A percentile compares a stretch with the other conserved stretches of the same genome.
Evolutionary conservation across 2,888 invertebrate genomes (phyloP).

Genomic region (Tenthredo scrophulariae): DNA sequence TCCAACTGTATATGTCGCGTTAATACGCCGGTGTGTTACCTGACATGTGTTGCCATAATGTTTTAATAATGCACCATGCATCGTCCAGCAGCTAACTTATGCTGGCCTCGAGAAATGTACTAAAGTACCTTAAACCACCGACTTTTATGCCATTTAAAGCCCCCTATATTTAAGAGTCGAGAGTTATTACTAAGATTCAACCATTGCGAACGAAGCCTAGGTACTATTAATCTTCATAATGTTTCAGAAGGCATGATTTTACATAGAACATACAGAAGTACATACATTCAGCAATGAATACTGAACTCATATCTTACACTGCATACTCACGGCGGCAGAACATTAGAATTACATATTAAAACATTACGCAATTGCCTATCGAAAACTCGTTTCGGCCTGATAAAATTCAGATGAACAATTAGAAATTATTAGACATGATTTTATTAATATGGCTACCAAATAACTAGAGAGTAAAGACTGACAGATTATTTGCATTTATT

Average conservation of each 20-base stretch:
- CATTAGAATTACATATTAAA: not conserved
- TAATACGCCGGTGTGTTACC: slow-evolving; percentile 1
- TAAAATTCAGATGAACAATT: not conserved
- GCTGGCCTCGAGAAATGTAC: slow-evolving; percentile 16
- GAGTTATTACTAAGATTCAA: slow-evolving; percentile 1
- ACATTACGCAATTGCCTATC: not conserved
- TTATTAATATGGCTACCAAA: slow-evolving; percentile 37
- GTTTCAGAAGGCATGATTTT: not conserved
- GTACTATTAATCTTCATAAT: slow-evolving; percentile 7
- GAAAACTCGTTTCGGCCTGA: not conserved
- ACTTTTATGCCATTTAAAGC: slow-evolving; percentile 25
- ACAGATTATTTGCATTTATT: slow-evolving; percentile 41
- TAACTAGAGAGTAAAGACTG: slow-evolving; percentile 51
- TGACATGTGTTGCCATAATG: slow-evolving; percentile 41
- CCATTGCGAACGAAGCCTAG: not conserved
- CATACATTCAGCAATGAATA: not conserved
- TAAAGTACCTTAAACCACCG: slow-evolving; percentile 42
- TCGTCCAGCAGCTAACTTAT: not conserved
- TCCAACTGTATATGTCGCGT: slow-evolving; percentile 2
- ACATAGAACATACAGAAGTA: not conserved
- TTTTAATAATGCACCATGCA: slow-evolving; percentile 17
- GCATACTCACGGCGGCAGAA: not conserved
- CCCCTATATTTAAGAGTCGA: slow-evolving; percentile 12
- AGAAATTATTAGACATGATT: slow-evolving; percentile 33
- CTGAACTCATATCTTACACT: not conserved